Percentiles rank a stretch among this genome's conserved stretches.
Evolutionary conservation across 2,888 invertebrate species (phyloP).

Genomic region (Bursaphelenchus okinawaensis): DNA sequence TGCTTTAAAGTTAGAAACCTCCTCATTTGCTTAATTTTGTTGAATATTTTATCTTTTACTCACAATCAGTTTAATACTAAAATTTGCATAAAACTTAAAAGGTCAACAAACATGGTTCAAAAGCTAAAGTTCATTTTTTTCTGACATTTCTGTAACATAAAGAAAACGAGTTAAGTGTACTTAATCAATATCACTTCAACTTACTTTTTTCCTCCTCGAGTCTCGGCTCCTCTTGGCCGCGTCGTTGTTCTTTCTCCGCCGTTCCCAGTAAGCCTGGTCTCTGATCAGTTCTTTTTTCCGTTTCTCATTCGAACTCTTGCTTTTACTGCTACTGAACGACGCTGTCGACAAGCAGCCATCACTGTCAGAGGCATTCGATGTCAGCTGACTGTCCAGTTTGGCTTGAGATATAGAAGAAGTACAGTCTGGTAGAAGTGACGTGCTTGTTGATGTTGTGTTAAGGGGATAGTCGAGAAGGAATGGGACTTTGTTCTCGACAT

Average conservation of each 20-base stretch:
- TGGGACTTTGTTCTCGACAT: neutral
- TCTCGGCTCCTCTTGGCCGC: constrained; percentile 91
- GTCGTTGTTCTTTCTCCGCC: constrained; percentile 82
- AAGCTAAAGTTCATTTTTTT: too few relatives aligned
- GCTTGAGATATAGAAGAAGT: neutral
- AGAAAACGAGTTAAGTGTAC: neutral
- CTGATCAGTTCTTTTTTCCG: constrained; percentile 56
- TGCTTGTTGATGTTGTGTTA: neutral
- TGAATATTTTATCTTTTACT: too few relatives aligned
- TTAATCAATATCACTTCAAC: neutral
- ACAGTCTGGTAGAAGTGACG: neutral
- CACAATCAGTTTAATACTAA: too few relatives aligned
- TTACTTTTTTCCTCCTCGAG: constrained; percentile 71
- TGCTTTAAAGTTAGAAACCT: too few relatives aligned
- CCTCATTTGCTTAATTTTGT: too few relatives aligned
- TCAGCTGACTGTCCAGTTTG: neutral
- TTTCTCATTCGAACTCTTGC: constrained; percentile 19
- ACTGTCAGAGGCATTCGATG: neutral
- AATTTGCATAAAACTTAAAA: too few relatives aligned
- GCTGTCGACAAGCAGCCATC: neutral
- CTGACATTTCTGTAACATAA: too few relatives aligned
- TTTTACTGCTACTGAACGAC: neutral
- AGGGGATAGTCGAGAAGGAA: neutral
- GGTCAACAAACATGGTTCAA: too few relatives aligned
- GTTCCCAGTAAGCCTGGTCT: constrained; percentile 80